Conservation (phyloP, 2,797 vertebrate species). For the Lacerta bilineata region DNA sequence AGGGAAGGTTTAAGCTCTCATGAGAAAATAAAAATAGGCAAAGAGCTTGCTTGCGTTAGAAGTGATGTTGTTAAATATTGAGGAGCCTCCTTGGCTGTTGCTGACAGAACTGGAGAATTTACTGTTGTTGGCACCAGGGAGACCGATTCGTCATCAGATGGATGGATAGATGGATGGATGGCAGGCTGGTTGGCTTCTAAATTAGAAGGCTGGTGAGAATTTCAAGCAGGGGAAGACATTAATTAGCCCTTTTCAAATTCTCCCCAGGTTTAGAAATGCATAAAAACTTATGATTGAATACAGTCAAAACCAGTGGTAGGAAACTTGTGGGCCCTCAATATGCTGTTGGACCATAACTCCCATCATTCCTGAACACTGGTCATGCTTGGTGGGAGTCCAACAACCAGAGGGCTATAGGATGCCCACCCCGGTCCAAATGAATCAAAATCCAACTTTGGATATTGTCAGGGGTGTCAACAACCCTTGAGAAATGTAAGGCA, state of each 20-base stretch:
- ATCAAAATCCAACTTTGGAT: conserved; percentile 61
- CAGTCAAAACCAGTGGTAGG: conserved; percentile 32
- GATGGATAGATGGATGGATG: conserved; percentile 23
- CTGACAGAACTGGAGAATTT: conserved; percentile 72
- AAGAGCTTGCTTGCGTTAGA: conserved; percentile 64
- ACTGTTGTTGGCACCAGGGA: conserved; percentile 68
- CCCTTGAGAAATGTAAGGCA: conserved; percentile 66
- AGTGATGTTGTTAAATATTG: conserved; percentile 67
- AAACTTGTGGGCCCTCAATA: neutral
- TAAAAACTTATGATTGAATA: conserved; percentile 66
- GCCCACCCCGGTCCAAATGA: neutral
- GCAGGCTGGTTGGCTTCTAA: conserved; percentile 60
- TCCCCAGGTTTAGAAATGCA: conserved; percentile 60
- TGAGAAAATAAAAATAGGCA: conserved; percentile 64
- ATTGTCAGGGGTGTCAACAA: conserved; percentile 60
- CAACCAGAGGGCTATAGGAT: neutral
- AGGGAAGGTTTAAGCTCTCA: conserved; percentile 64
- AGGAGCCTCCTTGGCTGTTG: conserved; percentile 64
- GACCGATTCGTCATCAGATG: conserved; percentile 50
- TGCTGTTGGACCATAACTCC: neutral
- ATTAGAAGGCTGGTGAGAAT: conserved; percentile 66
- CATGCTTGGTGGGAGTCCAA: neutral
- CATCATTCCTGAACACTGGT: neutral
- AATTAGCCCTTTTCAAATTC: conserved; percentile 70
- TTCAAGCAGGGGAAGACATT: conserved; percentile 73